Evolutionary conservation across 2,113 vertebrate species (phyloP).

Genomic region (Leucopternis melanops): DNA sequence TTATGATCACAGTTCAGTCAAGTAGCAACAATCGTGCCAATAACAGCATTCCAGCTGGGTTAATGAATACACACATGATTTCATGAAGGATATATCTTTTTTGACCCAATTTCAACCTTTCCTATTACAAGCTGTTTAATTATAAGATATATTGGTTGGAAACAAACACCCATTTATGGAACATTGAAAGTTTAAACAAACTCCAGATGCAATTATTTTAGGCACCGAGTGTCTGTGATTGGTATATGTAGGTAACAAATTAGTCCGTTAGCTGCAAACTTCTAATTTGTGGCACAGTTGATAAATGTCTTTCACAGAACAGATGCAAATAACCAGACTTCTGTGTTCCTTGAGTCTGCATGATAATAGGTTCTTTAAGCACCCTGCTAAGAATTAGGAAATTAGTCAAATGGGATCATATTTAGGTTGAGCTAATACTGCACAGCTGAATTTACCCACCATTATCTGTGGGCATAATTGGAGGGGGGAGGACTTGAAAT

Average conservation of each 20-base stretch:
- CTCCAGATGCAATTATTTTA: slow-evolving; percentile 47
- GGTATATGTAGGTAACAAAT: slow-evolving; percentile 51
- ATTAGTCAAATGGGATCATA: slow-evolving; percentile 86
- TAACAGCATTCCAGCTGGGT: slow-evolving; percentile 17
- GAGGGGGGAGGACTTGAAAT: slow-evolving; percentile 4
- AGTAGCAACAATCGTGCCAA: background rate
- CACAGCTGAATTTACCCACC: slow-evolving; percentile 75
- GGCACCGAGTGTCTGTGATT: background rate
- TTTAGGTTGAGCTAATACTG: slow-evolving; percentile 81
- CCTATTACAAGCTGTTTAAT: slow-evolving; percentile 40
- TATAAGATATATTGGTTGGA: slow-evolving; percentile 33
- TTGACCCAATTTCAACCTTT: slow-evolving; percentile 38
- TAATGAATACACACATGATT: slow-evolving; percentile 48
- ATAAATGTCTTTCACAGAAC: slow-evolving; percentile 60
- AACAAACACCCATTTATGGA: slow-evolving; percentile 37
- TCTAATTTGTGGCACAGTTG: slow-evolving; percentile 48
- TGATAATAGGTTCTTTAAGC: slow-evolving; percentile 65
- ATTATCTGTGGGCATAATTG: slow-evolving; percentile 81
- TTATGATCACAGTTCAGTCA: slow-evolving; percentile 45
- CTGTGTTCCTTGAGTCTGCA: slow-evolving; percentile 54
- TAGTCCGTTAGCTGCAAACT: slow-evolving; percentile 39
- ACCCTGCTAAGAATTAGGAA: slow-evolving; percentile 81
- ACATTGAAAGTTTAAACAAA: slow-evolving; percentile 52
- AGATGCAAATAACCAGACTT: slow-evolving; percentile 63
- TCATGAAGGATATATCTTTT: slow-evolving; percentile 40